Percentiles rank a stretch among this genome's conserved stretches.
Evolutionary conservation across 2,113 vertebrate species (phyloP).

Genomic region (Bujurquina vittata): DNA sequence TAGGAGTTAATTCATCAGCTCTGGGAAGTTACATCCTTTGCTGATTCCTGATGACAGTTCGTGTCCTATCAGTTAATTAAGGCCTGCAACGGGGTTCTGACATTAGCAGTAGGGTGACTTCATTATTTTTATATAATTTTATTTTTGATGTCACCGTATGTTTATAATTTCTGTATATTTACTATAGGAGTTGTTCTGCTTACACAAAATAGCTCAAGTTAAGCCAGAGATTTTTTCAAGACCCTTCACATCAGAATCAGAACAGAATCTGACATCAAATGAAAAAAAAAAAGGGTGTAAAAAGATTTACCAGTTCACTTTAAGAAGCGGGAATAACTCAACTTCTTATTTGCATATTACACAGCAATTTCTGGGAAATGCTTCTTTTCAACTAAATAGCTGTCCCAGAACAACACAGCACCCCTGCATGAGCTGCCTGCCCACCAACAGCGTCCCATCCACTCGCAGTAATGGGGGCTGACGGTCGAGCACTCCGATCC

Average conservation of each 20-base stretch:
- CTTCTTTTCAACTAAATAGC: conserved; percentile 3
- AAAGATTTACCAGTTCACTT: not conserved
- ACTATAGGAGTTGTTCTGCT: too few relatives aligned
- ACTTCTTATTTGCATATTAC: conserved; percentile 13
- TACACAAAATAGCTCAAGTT: too few relatives aligned
- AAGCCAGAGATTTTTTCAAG: too few relatives aligned
- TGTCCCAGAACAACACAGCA: not conserved
- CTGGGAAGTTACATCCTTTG: too few relatives aligned
- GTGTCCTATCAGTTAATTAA: too few relatives aligned
- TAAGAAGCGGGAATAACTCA: not conserved
- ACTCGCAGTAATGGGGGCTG: conserved; percentile 3
- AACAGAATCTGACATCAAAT: too few relatives aligned
- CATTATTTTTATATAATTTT: not conserved
- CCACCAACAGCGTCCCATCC: conserved; percentile 34
- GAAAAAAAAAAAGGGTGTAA: not conserved
- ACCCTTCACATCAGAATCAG: too few relatives aligned
- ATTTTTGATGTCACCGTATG: not conserved
- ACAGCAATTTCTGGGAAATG: conserved; percentile 3
- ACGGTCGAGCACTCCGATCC: not conserved
- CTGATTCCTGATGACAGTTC: not conserved
- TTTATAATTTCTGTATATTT: too few relatives aligned
- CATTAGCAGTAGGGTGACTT: not conserved
- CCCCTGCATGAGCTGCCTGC: conserved; percentile 12
- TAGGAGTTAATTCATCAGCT: not conserved
- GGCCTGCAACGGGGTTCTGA: too few relatives aligned